A percentile compares a stretch with the other conserved stretches of the same genome.
phyloP scores from a whole-genome alignment of 2,888 invertebrate genomes.

The Halictus quadricinctus region DNA sequence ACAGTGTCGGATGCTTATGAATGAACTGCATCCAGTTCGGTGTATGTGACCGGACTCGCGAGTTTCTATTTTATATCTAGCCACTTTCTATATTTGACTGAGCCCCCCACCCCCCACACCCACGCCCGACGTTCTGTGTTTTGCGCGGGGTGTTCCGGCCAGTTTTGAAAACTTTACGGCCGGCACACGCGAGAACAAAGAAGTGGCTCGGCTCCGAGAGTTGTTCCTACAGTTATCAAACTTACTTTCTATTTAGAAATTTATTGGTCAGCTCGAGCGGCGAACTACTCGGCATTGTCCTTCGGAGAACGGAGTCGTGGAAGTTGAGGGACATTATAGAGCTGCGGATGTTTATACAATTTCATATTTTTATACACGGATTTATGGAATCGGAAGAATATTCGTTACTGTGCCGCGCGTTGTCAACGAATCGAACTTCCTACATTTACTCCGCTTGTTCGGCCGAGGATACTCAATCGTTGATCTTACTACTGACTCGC shows the following conservation, averaged over 20 bases:
- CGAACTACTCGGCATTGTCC: conserved; percentile 4
- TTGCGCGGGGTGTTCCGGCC: neutral
- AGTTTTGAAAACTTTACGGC: conserved; percentile 6
- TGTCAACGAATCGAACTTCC: neutral
- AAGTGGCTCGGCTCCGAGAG: conserved; percentile 1
- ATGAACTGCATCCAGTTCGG: neutral
- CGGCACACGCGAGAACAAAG: conserved; percentile 8
- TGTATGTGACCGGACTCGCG: conserved; percentile 15
- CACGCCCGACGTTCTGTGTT: neutral
- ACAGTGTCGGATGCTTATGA: conserved; percentile 8
- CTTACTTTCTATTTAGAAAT: conserved; percentile 18
- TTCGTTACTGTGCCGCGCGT: neutral
- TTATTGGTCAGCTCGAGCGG: conserved; percentile 3
- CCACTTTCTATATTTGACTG: conserved; percentile 4
- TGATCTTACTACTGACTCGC: no score
- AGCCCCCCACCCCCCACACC: neutral
- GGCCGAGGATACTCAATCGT: neutral
- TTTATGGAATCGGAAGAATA: neutral
- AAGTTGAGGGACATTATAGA: neutral
- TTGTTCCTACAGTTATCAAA: conserved; percentile 13
- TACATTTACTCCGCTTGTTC: neutral
- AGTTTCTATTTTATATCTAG: neutral
- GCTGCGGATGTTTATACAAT: neutral
- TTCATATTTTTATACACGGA: neutral
- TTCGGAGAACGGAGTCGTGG: neutral